Percentiles rank a stretch among this genome's conserved stretches.
These are phyloP conservation scores for Rhopalosiphum nymphaeae DNA, from an alignment of 2,888 invertebrate genomes.

Conservation along the genomic window DNA sequence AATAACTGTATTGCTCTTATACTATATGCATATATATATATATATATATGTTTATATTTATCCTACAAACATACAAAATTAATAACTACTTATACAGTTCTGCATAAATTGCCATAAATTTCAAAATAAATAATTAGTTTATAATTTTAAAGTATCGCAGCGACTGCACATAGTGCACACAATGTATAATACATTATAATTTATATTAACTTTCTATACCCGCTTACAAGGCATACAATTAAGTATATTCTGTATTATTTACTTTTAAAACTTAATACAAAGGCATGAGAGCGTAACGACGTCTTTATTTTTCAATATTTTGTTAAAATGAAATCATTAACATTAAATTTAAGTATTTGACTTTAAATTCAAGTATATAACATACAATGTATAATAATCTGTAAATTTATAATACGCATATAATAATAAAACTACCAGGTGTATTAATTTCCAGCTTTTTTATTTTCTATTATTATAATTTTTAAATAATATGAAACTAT, in stretches of 20 bases:
- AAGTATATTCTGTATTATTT: not conserved
- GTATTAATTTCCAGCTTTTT: not conserved
- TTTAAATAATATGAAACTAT: not conserved
- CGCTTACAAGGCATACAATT: not conserved
- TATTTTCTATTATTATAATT: not conserved
- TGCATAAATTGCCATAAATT: not conserved
- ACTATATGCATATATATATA: not conserved
- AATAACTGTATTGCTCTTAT: not conserved
- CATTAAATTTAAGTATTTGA: not conserved
- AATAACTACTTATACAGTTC: not conserved
- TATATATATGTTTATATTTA: not conserved
- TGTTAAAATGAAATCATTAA: slow-evolving; percentile 11
- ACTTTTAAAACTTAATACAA: slow-evolving; percentile 6
- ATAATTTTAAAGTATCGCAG: not conserved
- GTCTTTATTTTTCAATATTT: slow-evolving; percentile 1
- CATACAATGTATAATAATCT: not conserved
- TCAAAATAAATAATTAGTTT: not conserved
- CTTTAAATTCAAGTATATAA: not conserved
- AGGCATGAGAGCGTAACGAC: slow-evolving; percentile 27
- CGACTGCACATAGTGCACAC: not conserved
- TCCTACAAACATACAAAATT: not conserved
- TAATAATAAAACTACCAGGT: not conserved
- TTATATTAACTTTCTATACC: not conserved
- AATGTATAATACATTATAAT: not conserved
- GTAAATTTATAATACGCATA: not conserved